A percentile compares a stretch with the other conserved stretches of the same genome.
Conservation (phyloP, 2,113 vertebrate genomes). For the Lanius ludovicianus region DNA sequence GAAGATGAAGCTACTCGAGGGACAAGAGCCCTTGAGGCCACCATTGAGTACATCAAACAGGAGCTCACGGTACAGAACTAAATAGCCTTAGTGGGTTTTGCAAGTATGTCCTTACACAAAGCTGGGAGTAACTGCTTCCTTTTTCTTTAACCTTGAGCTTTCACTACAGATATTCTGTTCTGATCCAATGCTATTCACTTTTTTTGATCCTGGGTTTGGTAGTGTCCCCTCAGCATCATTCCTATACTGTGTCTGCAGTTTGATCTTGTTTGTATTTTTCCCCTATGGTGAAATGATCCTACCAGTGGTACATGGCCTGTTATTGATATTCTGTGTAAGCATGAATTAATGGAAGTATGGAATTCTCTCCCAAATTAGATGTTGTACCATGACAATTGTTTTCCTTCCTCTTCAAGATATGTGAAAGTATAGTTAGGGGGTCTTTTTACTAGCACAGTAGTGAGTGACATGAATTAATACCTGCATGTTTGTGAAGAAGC, state of each 20-base stretch:
- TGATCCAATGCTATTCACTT: neutral
- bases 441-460: neutral
- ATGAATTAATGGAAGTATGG: neutral
- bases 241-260: neutral
- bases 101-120: neutral
- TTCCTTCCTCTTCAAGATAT: neutral
- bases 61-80: constrained; percentile 87
- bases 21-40: constrained; percentile 94
- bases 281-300: neutral
- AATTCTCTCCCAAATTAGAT: neutral
- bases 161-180: neutral
- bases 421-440: rapidly evolving
- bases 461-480: neutral
- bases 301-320: neutral
- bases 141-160: neutral
- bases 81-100: neutral
- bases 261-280: neutral
- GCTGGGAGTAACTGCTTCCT: neutral
- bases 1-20: constrained; percentile 98
- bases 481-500: neutral
- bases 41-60: constrained; percentile 98
- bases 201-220: neutral
- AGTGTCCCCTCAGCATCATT: neutral
- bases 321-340: neutral
- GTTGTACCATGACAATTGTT: neutral